phyloP scores from a whole-genome alignment of 2,888 invertebrate species.

The Tortricodes alternella region DNA sequence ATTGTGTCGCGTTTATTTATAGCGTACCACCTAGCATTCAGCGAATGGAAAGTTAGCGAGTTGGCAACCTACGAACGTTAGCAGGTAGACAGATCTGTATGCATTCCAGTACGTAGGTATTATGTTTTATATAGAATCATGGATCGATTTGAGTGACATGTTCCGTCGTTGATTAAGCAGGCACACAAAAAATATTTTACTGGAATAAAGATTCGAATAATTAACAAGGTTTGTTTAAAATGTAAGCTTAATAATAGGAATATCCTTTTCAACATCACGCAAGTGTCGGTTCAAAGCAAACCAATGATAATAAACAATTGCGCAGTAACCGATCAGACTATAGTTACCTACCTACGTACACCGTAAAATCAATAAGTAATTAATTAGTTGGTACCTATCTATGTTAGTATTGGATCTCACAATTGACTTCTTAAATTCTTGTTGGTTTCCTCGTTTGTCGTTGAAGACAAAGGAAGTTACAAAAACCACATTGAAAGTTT shows the following conservation, averaged over 20 bases:
- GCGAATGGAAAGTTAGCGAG: conserved; percentile 76
- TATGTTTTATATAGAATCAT: conserved; percentile 22
- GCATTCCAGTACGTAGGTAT: conserved; percentile 33
- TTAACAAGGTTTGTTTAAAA: too few relatives aligned
- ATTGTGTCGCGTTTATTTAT: conserved; percentile 69
- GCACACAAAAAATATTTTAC: too few relatives aligned
- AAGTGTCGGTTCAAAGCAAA: neutral
- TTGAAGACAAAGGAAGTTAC: too few relatives aligned
- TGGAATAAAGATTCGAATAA: too few relatives aligned
- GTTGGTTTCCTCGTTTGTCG: too few relatives aligned
- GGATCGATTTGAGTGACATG: conserved; percentile 8
- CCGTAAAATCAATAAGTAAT: too few relatives aligned
- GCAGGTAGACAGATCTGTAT: conserved; percentile 40
- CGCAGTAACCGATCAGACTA: conserved; percentile 10
- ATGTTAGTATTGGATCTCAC: too few relatives aligned
- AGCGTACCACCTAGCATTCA: conserved; percentile 59
- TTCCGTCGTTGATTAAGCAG: too few relatives aligned
- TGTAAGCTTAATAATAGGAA: neutral
- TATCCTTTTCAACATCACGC: neutral
- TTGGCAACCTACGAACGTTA: conserved; percentile 62
- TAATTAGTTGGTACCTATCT: too few relatives aligned
- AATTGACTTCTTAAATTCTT: too few relatives aligned
- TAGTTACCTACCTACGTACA: too few relatives aligned
- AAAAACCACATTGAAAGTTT: too few relatives aligned
- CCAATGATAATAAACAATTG: conserved; percentile 7